phyloP scores from a whole-genome alignment of 2,797 vertebrate species.

The Halcyon leucocephala region DNA sequence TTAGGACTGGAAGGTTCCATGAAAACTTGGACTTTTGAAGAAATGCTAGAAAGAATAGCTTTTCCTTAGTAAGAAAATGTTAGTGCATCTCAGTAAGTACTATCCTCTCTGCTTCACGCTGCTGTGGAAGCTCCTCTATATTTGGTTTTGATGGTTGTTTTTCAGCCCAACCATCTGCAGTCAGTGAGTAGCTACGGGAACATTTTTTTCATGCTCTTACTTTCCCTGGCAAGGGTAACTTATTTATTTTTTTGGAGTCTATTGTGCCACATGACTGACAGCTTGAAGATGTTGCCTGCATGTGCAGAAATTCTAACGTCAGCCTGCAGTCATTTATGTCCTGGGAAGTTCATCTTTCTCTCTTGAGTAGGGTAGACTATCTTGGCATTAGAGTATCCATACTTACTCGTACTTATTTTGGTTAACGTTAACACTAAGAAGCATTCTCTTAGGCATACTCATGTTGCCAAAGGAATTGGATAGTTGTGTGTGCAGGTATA shows the following conservation, averaged over 20 bases:
- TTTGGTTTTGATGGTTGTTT: neutral
- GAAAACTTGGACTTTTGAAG: neutral
- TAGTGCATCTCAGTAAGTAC: neutral
- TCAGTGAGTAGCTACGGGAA: neutral
- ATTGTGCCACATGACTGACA: neutral
- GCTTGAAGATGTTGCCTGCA: neutral
- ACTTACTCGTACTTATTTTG: neutral
- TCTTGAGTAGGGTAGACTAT: neutral
- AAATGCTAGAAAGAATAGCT: neutral
- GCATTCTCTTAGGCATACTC: neutral
- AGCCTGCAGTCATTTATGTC: neutral
- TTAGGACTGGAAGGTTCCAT: neutral
- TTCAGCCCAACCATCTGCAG: neutral
- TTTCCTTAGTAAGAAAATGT: neutral
- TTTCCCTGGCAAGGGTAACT: neutral
- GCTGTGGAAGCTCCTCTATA: neutral
- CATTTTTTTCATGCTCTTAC: neutral
- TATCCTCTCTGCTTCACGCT: neutral
- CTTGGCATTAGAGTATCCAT: neutral
- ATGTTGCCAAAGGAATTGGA: neutral
- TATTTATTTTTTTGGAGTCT: neutral
- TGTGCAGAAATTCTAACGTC: fast-evolving
- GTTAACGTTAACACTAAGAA: neutral
- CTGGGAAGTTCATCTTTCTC: neutral
- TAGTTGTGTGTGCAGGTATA: neutral